Evolutionary conservation across 2,113 vertebrate genomes (phyloP).

Genomic region (Dolichotis patagonum): DNA sequence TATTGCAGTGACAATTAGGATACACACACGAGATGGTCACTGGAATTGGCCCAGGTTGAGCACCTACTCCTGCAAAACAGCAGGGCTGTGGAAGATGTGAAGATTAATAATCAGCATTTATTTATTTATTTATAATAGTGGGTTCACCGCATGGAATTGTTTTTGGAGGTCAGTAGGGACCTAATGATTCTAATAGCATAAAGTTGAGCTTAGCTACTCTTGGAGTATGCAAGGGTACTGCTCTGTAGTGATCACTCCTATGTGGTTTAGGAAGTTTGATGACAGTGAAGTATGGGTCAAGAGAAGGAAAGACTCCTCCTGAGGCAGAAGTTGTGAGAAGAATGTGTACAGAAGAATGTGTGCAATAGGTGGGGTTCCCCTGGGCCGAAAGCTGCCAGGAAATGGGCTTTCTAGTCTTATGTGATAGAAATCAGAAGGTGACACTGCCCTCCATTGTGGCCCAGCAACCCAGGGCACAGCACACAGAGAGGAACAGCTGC

Average conservation of each 20-base stretch:
- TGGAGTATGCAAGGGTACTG: not conserved
- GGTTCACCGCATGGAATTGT: not conserved
- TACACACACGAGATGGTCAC: not conserved
- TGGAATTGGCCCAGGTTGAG: not conserved
- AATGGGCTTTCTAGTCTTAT: not conserved
- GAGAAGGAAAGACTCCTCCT: not conserved
- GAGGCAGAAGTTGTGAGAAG: not conserved
- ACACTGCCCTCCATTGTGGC: not conserved
- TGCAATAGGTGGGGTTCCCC: not conserved
- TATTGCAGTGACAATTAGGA: not conserved
- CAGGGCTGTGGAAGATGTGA: not conserved
- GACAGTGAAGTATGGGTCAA: not conserved
- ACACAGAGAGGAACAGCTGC: not conserved
- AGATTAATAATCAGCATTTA: not conserved
- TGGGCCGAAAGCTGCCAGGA: not conserved
- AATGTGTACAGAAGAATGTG: not conserved
- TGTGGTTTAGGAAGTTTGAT: too few species aligned
- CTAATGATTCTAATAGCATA: not conserved
- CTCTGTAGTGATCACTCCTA: not conserved
- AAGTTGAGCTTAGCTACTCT: not conserved
- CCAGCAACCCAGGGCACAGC: not conserved
- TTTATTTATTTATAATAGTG: not conserved
- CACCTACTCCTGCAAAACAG: not conserved
- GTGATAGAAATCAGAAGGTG: not conserved
- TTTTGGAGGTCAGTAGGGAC: not conserved